Evolutionary conservation across 2,113 vertebrate genomes (phyloP).

Genomic region (Sterrhoptilus dennistouni): DNA sequence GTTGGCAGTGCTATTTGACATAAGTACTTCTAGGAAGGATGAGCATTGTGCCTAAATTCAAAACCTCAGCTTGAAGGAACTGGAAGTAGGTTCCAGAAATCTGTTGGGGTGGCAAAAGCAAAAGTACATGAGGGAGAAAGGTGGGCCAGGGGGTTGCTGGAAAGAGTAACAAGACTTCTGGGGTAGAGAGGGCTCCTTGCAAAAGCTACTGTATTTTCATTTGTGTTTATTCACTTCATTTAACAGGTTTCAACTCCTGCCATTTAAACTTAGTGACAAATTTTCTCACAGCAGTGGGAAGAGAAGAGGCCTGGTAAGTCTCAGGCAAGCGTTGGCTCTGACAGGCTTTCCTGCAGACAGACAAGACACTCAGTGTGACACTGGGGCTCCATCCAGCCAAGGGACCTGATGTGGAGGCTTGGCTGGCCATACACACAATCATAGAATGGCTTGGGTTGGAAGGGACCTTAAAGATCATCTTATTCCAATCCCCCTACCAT

Average conservation of each 20-base stretch:
- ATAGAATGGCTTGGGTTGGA: not conserved
- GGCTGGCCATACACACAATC: not conserved
- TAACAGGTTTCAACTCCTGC: not conserved
- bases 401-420: not conserved
- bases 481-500: not conserved
- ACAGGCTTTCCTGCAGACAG: not conserved
- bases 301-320: not conserved
- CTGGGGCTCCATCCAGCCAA: accelerated
- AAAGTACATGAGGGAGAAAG: not conserved
- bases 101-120: not conserved
- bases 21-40: not conserved
- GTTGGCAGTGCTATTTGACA: not conserved
- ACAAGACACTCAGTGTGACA: no score
- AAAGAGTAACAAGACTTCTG: not conserved
- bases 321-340: not conserved
- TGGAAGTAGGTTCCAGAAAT: not conserved
- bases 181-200: not conserved
- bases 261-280: not conserved
- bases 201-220: not conserved
- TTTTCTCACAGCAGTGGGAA: not conserved
- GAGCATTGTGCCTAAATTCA: not conserved
- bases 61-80: not conserved
- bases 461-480: not conserved
- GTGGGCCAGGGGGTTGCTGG: not conserved
- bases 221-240: not conserved